Base-by-base conservation (phyloP, 2,888 invertebrate genomes). In the Eurytoma adleriae region DNA sequence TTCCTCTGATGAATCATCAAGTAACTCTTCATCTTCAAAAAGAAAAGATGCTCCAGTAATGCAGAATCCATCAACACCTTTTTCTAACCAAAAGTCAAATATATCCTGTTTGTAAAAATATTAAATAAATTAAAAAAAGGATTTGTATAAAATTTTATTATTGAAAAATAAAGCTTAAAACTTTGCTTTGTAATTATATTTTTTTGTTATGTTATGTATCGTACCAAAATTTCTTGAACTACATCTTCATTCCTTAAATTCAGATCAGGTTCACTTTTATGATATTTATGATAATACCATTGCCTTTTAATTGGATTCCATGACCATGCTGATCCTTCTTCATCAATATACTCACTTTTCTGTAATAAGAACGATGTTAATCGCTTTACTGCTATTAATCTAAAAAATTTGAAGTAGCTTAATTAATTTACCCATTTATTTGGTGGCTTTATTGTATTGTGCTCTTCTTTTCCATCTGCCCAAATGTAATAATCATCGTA, bases 221-320 rank as follows among this genome's bases (percentile, higher is more conserved):
- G 48, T 84, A 94, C 94, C 91, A 94, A 93, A 91, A 96, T 93
- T 86, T 94, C 94, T 72, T 93, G 90, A 2, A 94, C 91, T 7
- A 98, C 93, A 10, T 91, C 92, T 0, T 94, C 93, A 90, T 96
- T 95, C 61, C 95, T 92, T 85, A 92, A 95, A 90, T 98, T 97
- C 2, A 98, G 91, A 90, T 98, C 97, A 0, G 97, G 97, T 87
- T 97, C 96, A 50, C 93, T 91, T 20, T 88, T 85, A 4, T 94
- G 92, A 86, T 96, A 97, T 86, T 96, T 95, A 89, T 98, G 97
- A 1, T 96, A 92, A 89, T 96, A 98, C 88, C 92, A 97, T 87
- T 96, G 95, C 82, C 93, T 90, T 18, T 96, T 92, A 18, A 88
- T 88, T 0, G 92, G 91, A 83, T 93, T 92, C 92, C 94, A 97